phyloP scores from a whole-genome alignment of 2,113 vertebrate genomes.

The Caloenas nicobarica region DNA sequence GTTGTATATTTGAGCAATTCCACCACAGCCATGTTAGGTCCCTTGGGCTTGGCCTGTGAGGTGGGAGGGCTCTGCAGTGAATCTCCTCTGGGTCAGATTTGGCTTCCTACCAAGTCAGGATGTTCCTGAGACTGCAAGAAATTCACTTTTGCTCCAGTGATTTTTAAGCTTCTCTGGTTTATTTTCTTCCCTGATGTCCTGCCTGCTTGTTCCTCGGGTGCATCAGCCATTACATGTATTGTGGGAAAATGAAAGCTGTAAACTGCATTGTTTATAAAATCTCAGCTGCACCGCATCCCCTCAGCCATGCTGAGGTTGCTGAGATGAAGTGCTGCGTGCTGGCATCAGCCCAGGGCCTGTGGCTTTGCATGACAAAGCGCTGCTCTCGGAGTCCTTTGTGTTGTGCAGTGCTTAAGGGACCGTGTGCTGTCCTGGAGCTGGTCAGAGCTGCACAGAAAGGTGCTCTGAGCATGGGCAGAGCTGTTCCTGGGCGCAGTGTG shows the following conservation, averaged over 20 bases:
- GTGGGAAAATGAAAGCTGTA: neutral
- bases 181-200: neutral
- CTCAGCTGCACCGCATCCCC: neutral
- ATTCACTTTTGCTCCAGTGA: constrained; percentile 46
- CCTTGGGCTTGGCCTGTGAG: rapidly evolving
- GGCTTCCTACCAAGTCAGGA: constrained; percentile 34
- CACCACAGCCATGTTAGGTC: neutral
- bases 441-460: neutral
- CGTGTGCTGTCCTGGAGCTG: neutral
- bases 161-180: neutral
- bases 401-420: neutral
- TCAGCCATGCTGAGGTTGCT: too few species aligned
- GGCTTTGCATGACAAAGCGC: neutral
- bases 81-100: neutral
- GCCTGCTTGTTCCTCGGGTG: neutral
- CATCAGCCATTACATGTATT: neutral
- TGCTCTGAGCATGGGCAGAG: too few species aligned
- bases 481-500: neutral
- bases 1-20: neutral
- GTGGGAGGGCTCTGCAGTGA: neutral
- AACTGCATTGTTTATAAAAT: neutral
- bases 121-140: constrained; percentile 21
- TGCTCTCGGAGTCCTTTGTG: neutral
- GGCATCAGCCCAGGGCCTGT: neutral
- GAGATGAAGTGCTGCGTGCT: neutral